Base-by-base conservation (phyloP, 92 coral and sea anemone species). In the Palythoa grandiflora region DNA sequence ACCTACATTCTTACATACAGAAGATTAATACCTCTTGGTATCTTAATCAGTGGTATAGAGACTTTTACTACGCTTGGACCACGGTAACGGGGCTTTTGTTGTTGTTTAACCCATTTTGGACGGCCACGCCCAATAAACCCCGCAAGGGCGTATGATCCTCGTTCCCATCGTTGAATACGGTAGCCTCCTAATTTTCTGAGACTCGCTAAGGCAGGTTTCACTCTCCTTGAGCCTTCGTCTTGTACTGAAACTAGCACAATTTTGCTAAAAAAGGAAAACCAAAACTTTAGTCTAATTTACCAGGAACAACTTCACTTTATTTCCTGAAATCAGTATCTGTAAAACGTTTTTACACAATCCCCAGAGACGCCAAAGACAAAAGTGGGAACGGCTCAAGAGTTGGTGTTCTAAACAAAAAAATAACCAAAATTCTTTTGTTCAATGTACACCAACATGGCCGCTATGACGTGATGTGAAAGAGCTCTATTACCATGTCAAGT, bases 131-230 rank as follows among this genome's bases (percentile, higher is more conserved):
- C 86, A 81, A 14, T 63, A 14, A 12, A 65, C 36, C 86, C 86
- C 12, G 60, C 86, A 14, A 81, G 44, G 9, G 86, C 86, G 44
- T 44, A 81, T 7, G 86, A 81, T 1, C 86, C 75, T 14, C 73
- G 55, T 1, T 1, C 9, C 21, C 63, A 5, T 10, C 75, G 59
- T 66, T 4, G 1, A 14, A 81, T 81, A 12, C 76, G 76, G 73
- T 39, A 81, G 47, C 86, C 86, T 11, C 86, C 86, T 66, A 81
- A 44, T 81, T 19, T 66, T 37, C 86, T 81, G 39, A 81, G 86
- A 61, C 76, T 66, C 12, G 86, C 47, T 20, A 81, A 10, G 1
- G 86, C 86, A 65, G 76, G 86, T 81, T 10, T 13, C 21, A 81
- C 75, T 6, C 16, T 68, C 44, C 21, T 81, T 36, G 13, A 15